Evolutionary conservation across 2,888 invertebrate species (phyloP).

Genomic region (Griposia aprilina): DNA sequence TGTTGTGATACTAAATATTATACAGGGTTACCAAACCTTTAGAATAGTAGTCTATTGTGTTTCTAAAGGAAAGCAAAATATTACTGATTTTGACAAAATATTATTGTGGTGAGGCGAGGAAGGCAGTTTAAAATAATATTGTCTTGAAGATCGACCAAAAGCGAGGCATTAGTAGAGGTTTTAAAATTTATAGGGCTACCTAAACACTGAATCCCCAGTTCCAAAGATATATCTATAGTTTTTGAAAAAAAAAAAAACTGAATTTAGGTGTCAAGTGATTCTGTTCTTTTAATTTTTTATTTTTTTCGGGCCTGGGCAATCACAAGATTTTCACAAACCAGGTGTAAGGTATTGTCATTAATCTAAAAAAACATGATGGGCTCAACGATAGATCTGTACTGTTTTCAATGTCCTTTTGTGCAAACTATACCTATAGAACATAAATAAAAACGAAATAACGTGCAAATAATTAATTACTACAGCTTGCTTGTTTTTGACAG

Average conservation of each 20-base stretch:
- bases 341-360: background rate
- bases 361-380: background rate
- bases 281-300: background rate
- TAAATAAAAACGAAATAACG: too few relatives aligned
- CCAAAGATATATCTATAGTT: too few relatives aligned
- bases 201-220: background rate
- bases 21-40: constrained; percentile 63
- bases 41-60: constrained; percentile 42
- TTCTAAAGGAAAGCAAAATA: constrained; percentile 33
- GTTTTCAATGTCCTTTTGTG: background rate
- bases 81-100: constrained; percentile 31
- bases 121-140: constrained; percentile 23
- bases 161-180: background rate
- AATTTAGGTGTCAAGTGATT: background rate
- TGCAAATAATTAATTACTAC: background rate
- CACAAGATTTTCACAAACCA: background rate
- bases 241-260: too few relatives aligned
- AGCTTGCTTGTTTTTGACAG: constrained; percentile 12
- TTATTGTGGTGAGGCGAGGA: background rate
- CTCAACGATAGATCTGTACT: too few relatives aligned
- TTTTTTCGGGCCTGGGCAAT: background rate
- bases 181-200: background rate
- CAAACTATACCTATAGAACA: background rate
- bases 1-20: constrained; percentile 70
- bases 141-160: background rate